Percentiles rank a stretch among this genome's conserved stretches.
Evolutionary conservation across 1,140 invertebrate genomes (phyloP).

Genomic region (Aphaenogaster rudis): DNA sequence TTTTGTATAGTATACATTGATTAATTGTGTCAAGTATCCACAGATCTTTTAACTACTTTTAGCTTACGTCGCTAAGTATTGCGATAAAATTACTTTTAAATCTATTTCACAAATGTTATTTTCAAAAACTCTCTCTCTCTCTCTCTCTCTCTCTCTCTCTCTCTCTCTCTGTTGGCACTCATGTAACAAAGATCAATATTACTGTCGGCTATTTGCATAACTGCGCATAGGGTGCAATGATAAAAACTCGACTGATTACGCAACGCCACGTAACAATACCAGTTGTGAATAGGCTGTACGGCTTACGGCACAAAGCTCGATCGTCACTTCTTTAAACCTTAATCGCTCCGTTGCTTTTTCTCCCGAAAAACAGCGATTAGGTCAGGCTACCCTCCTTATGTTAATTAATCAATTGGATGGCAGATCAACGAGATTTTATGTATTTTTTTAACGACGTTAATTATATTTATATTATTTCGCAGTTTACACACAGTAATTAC

Average conservation of each 20-base stretch:
- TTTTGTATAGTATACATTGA: background rate
- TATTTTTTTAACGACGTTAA: too few species aligned
- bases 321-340: background rate
- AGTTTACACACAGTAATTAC: too few species aligned
- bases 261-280: background rate
- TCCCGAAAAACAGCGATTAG: background rate
- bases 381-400: background rate
- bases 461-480: too few species aligned
- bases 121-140: background rate
- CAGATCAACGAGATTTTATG: background rate
- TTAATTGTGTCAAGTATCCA: background rate
- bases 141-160: too few species aligned
- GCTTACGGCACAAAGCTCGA: slow-evolving; percentile 16
- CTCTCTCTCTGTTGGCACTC: background rate
- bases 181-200: slow-evolving; percentile 16
- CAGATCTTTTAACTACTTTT: background rate
- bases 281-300: background rate
- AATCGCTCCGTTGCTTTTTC: background rate
- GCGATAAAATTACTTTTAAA: background rate
- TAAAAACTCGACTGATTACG: slow-evolving; percentile 17
- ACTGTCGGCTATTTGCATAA: slow-evolving; percentile 18
- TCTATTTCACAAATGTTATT: background rate
- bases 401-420: background rate
- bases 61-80: too few species aligned
- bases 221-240: background rate